phyloP scores from a whole-genome alignment of 2,113 vertebrate genomes.

The Sturnira hondurensis region DNA sequence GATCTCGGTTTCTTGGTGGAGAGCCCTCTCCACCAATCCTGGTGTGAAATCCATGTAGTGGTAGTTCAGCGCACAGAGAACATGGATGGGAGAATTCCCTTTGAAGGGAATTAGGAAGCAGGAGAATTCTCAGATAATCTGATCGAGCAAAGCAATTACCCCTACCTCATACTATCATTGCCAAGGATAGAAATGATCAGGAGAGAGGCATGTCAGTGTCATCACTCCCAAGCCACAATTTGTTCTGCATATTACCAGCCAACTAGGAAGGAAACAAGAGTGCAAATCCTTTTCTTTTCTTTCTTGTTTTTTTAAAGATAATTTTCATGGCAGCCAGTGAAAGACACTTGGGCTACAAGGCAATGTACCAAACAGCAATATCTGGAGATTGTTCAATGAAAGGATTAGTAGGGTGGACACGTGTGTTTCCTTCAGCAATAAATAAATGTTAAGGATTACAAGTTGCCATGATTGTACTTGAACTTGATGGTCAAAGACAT shows the following conservation, averaged over 20 bases:
- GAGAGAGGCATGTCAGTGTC: constrained; percentile 18
- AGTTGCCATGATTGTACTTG: background rate
- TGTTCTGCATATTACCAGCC: constrained; percentile 37
- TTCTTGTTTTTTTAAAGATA: background rate
- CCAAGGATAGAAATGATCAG: constrained; percentile 35
- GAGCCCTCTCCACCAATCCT: background rate
- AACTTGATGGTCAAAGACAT: background rate
- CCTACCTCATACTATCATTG: background rate
- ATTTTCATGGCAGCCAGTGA: background rate
- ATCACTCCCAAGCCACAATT: constrained; percentile 56
- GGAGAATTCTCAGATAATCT: constrained; percentile 13
- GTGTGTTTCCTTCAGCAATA: background rate
- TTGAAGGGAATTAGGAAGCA: background rate
- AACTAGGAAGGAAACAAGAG: background rate
- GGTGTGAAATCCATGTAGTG: background rate
- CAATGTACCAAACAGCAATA: background rate
- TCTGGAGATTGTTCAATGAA: background rate
- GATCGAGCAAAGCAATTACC: constrained; percentile 11
- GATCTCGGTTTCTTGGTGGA: background rate
- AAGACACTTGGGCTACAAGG: background rate
- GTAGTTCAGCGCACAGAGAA: background rate
- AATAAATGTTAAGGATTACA: background rate
- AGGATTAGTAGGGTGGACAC: background rate
- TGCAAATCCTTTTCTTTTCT: background rate
- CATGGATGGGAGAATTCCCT: background rate